Evolutionary conservation across 1,140 invertebrate species (phyloP).

Genomic region (Eufriesea mexicana): DNA sequence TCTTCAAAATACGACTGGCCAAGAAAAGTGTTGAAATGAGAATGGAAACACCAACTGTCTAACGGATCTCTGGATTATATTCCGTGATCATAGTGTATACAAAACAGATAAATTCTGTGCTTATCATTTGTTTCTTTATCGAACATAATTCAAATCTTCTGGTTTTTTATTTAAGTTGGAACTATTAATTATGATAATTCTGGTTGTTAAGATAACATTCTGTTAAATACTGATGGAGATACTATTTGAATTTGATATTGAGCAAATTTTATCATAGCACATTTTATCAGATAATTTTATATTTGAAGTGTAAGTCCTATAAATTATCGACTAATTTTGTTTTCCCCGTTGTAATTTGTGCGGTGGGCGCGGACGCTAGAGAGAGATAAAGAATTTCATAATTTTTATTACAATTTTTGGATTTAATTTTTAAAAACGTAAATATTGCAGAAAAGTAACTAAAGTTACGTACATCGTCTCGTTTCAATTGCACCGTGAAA

Average conservation of each 20-base stretch:
- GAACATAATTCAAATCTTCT: background rate
- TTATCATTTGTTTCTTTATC: background rate
- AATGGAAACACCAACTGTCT: background rate
- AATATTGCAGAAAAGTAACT: background rate
- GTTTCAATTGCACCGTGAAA: background rate
- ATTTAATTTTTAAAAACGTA: background rate
- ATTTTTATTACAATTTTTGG: background rate
- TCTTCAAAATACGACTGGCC: background rate
- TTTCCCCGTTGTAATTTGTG: no score
- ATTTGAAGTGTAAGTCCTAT: background rate
- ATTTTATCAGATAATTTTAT: background rate
- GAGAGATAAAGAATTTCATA: no score
- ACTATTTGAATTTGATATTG: background rate
- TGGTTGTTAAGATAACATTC: background rate
- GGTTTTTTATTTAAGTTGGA: background rate
- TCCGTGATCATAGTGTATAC: background rate
- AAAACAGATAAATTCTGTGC: background rate
- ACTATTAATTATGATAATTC: background rate
- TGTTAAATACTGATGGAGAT: background rate
- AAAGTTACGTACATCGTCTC: background rate
- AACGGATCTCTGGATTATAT: slow-evolving; percentile 4
- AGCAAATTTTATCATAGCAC: background rate
- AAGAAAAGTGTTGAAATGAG: background rate
- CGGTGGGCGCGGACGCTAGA: no score
- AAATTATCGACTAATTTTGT: background rate